Evolutionary conservation across 1,140 invertebrate species (phyloP), one percentile per base, ranked within the genome.

Genomic region (Lutraria rhynchaena): DNA sequence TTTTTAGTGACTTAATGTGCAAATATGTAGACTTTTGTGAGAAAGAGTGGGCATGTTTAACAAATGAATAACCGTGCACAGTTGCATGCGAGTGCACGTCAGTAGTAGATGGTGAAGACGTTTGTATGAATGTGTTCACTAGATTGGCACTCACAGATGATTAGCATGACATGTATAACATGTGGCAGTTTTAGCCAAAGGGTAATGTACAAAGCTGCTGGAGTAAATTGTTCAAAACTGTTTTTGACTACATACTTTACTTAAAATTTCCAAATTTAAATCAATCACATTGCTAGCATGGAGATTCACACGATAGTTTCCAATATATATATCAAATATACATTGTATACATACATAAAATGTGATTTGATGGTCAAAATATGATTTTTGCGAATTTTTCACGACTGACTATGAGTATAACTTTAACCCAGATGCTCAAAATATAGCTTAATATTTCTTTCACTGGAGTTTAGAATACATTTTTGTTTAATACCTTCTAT

Each of bases 51-150:
- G 27, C 49, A 31, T 69, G 24, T 22, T 46, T 44, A 1, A 13
- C 5, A 13, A 63, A 63, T 63, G 60, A 63, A 63, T 35, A 63
- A 27, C 58, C 58, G 19, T 60, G 58, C 31, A 60, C 58, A 4
- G 2, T 5, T 27, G 58, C 58, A 7, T 63, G 60, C 37, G 7
- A 2, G 5, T 63, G 60, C 37, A 44, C 33, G 37, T 29, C 31
- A 13, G 19, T 4, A 27, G 22, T 60, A 5, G 22, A 60, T 22
- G 58, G 24, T 7, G 13, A 19, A 3, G n/a, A n/a, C n/a, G n/a
- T n/a, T n/a, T n/a, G 31, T 60, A 22, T 60, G 58, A 27, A 22
- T n/a, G 24, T 60, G 27, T 60, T 60, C 31, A 60, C 58, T 17
- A 60, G 24, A 29, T 60, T 60, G 24, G 24, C 58, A 60, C 24